Evolutionary conservation across 2,888 invertebrate genomes (phyloP).

Genomic region (Apotomis betuletana): DNA sequence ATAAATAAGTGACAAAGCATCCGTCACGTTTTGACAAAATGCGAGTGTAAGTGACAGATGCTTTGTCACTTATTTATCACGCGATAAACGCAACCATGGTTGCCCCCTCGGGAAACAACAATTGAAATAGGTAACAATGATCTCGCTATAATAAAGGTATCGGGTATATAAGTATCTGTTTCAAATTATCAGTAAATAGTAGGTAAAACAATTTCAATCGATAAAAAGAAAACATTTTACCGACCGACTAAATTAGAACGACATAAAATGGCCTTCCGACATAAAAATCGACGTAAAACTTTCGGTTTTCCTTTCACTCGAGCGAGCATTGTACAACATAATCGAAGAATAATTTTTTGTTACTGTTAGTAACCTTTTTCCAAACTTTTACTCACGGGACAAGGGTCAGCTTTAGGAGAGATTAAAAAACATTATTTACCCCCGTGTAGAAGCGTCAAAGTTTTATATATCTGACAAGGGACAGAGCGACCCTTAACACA

Average conservation of each 20-base stretch:
- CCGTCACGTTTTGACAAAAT: too few species aligned
- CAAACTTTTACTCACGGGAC: constrained; percentile 68
- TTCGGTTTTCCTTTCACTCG: constrained; percentile 51
- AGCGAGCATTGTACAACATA: constrained; percentile 61
- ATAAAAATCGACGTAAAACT: constrained; percentile 48
- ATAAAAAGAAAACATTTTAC: constrained; percentile 8
- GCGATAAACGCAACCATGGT: too few species aligned
- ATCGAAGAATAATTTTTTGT: constrained; percentile 73
- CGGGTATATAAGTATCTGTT: too few species aligned
- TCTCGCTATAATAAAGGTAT: too few species aligned
- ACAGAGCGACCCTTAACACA: constrained; percentile 60
- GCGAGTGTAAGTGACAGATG: too few species aligned
- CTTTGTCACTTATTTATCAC: too few species aligned
- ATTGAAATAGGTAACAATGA: too few species aligned
- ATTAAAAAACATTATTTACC: constrained; percentile 80
- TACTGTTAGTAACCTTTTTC: constrained; percentile 64
- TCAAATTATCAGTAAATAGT: too few species aligned
- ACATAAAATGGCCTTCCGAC: constrained; percentile 50
- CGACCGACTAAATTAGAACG: constrained; percentile 24
- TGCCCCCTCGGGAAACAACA: too few species aligned
- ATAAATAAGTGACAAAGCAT: too few species aligned
- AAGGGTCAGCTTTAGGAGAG: constrained; percentile 71
- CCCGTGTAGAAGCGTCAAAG: constrained; percentile 69
- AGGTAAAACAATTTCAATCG: background rate
- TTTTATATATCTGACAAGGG: constrained; percentile 78